phyloP scores from a whole-genome alignment of 1,140 invertebrate species.

The Megathymus violae region DNA sequence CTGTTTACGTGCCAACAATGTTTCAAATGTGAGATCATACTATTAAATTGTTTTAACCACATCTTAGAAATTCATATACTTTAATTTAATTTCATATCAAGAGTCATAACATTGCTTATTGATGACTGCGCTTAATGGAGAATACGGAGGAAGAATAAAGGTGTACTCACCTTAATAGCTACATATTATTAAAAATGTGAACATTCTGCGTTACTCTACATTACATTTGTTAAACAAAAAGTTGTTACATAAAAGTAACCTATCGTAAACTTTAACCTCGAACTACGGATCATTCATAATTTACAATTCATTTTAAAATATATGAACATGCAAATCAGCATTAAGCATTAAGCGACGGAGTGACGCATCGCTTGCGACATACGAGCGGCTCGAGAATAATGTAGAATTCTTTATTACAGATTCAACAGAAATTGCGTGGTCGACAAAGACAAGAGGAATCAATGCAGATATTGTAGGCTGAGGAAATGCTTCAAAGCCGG shows the following conservation, averaged over 20 bases:
- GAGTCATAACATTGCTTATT: too few relatives aligned
- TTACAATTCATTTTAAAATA: slow-evolving; percentile 8
- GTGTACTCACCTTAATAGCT: too few relatives aligned
- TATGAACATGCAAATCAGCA: slow-evolving; percentile 14
- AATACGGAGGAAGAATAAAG: too few relatives aligned
- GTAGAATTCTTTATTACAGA: slow-evolving; percentile 83
- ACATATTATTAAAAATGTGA: not conserved
- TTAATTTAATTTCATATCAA: too few relatives aligned
- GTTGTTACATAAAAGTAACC: not conserved
- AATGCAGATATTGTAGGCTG: slow-evolving; percentile 97
- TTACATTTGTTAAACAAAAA: not conserved
- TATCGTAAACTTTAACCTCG: slow-evolving; percentile 9
- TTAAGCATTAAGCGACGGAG: too few relatives aligned
- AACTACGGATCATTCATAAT: slow-evolving; percentile 7
- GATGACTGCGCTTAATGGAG: too few relatives aligned
- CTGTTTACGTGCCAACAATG: too few relatives aligned
- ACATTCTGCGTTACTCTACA: not conserved
- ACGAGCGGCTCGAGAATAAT: slow-evolving; percentile 42
- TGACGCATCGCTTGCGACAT: not conserved
- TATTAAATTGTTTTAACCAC: too few relatives aligned
- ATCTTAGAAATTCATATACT: too few relatives aligned
- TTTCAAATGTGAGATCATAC: too few relatives aligned
- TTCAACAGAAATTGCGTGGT: slow-evolving; percentile 97
- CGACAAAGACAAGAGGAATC: slow-evolving; percentile 98
- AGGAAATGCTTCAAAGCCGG: slow-evolving; percentile 98